Conservation (phyloP, 2,888 invertebrate genomes). For the Timandra comae region DNA sequence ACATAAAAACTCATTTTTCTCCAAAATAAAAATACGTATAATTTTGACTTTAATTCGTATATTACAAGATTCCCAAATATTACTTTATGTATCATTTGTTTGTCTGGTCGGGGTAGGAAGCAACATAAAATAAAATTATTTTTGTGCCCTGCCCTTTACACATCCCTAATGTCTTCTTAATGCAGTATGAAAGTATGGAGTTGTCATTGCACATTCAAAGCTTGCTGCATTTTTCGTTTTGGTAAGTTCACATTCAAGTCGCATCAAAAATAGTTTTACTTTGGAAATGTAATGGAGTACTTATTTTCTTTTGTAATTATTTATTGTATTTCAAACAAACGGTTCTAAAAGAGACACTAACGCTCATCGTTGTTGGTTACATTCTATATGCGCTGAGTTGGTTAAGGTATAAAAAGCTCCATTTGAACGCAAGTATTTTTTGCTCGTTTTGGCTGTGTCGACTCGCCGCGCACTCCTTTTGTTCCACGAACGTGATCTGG, state of each 20-base stretch:
- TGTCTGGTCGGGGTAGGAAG: too few species aligned
- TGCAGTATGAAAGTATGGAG: constrained; percentile 60
- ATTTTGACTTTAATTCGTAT: too few species aligned
- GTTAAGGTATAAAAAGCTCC: constrained; percentile 66
- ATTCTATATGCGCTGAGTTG: constrained; percentile 48
- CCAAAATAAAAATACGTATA: too few species aligned
- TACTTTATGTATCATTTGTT: too few species aligned
- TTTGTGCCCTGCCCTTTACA: too few species aligned
- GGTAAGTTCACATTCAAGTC: constrained; percentile 31
- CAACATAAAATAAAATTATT: too few species aligned
- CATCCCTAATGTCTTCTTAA: constrained; percentile 71
- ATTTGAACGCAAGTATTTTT: constrained; percentile 62
- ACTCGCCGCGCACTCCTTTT: constrained; percentile 60
- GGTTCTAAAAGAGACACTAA: constrained; percentile 31
- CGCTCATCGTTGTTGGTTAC: too few species aligned
- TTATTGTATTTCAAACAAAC: constrained; percentile 21
- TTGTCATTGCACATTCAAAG: constrained; percentile 65
- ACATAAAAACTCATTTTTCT: too few species aligned
- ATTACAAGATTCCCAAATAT: too few species aligned
- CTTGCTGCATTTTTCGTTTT: constrained; percentile 36
- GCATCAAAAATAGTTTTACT: constrained; percentile 22
- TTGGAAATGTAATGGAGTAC: too few species aligned
- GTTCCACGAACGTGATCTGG: constrained; percentile 70
- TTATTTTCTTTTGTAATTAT: too few species aligned
- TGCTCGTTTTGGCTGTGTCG: constrained; percentile 49